Conservation (phyloP, 2,113 vertebrate genomes). For the Silurus asotus region DNA sequence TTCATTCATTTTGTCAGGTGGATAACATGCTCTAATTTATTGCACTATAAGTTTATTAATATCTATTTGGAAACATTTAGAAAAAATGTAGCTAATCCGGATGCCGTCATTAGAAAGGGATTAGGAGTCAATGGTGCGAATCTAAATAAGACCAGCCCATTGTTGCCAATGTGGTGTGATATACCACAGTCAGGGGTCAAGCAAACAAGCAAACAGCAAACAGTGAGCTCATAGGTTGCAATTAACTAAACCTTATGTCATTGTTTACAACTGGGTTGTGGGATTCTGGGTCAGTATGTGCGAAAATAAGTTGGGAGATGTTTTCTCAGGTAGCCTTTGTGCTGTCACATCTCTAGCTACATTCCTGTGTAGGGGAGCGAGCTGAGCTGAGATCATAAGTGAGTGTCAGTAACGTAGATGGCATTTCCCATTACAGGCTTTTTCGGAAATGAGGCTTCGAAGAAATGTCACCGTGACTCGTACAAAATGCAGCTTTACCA, state of each 20-base stretch:
- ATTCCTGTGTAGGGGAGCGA: slow-evolving; percentile 32
- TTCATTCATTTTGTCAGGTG: slow-evolving; percentile 42
- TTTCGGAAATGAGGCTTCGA: slow-evolving; percentile 1
- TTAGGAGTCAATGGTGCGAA: slow-evolving; percentile 17
- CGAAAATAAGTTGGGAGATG: slow-evolving; percentile 1
- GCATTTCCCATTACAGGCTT: slow-evolving; percentile 29
- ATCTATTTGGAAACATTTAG: background rate
- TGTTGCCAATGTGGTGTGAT: slow-evolving; percentile 33
- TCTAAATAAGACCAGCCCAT: background rate
- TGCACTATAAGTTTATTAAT: slow-evolving; percentile 29
- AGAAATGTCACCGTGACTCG: background rate
- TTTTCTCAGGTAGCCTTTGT: slow-evolving; percentile 25
- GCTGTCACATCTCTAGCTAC: slow-evolving; percentile 35
- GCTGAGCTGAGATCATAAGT: slow-evolving; percentile 4
- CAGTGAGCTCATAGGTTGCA: slow-evolving; percentile 45
- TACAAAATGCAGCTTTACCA: slow-evolving; percentile 13
- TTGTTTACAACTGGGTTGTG: slow-evolving; percentile 20
- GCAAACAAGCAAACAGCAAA: slow-evolving; percentile 47
- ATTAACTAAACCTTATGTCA: slow-evolving; percentile 41
- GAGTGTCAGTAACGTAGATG: slow-evolving; percentile 15
- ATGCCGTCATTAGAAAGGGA: slow-evolving; percentile 18
- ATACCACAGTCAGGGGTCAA: slow-evolving; percentile 38
- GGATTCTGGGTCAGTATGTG: slow-evolving; percentile 18
- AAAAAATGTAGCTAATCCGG: background rate
- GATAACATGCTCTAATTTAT: slow-evolving; percentile 57